Evolutionary conservation across 2,797 vertebrate genomes (phyloP), one percentile per base, ranked within the genome.

Genomic region (Parotocinclus haroldoi): DNA sequence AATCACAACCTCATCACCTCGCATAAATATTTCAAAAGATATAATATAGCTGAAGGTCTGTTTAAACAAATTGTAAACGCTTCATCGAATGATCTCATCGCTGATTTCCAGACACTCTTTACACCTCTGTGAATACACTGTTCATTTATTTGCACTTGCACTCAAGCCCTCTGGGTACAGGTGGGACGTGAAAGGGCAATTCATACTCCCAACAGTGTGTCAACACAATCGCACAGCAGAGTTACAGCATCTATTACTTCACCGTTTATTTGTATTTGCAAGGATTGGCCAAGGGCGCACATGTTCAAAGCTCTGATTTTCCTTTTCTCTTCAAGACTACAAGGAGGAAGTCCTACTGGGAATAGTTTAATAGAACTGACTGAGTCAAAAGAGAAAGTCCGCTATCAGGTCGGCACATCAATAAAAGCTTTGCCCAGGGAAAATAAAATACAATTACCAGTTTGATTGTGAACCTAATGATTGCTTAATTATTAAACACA

Each of bases 401-500:
- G 51, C 38, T 63, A 59, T 58, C 63, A 14, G 45, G 45, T 56
- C 39, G 49, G 50, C 45, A 52, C 64, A 52, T 69, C 69, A 59
- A 66, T 66, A 52, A 57, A 48, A 63, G 51, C 63, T 13, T 16
- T 57, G 63, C 73, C 66, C 11, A 66, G 66, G 69, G 69, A 63
- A 81, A 79, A 81, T 68, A 57, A 84, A 82, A 77, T 68, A 81
- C 69, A 73, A 83, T 70, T 79, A 69, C n/a, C n/a, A 75, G 73
- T 72, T 71, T 64, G 72, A 80, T 77, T 77, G 80, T 75, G 70
- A 78, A 82, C 80, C 74, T 76, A 81, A 77, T 77, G 72, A 77
- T 77, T 71, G 63, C 63, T 49, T 77, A 83, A 84, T 85, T 59
- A 85, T 86, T 82, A 83, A 85, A 80, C 71, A 86, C 75, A 84